These are phyloP conservation scores for Spongilla lacustris DNA, from an alignment of 37 sponge, comb jelly and placozoan species.

Conservation along the genomic window DNA sequence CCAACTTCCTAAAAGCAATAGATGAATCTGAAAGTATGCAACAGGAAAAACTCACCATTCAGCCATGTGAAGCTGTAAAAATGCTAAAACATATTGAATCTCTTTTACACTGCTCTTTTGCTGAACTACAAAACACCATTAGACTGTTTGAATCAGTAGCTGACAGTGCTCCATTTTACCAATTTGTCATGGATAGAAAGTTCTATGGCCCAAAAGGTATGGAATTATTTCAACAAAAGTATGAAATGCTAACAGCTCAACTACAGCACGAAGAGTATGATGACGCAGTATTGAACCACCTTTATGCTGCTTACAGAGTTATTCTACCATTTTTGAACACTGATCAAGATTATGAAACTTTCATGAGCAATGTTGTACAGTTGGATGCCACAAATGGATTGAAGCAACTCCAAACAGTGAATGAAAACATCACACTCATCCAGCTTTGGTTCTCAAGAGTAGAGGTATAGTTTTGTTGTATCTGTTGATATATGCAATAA, in stretches of 20 bases:
- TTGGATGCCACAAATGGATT: neutral
- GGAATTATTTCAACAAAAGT: neutral
- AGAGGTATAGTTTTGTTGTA: neutral
- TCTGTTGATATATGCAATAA: no score
- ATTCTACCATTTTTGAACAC: neutral
- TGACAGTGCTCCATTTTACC: no score
- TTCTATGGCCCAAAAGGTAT: no score
- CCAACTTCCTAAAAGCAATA: no score
- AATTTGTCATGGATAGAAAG: no score
- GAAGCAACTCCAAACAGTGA: conserved; percentile 9
- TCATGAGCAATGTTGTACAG: neutral
- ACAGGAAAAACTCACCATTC: no score
- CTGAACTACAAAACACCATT: no score
- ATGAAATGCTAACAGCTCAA: neutral
- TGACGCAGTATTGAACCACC: neutral
- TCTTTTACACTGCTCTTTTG: no score
- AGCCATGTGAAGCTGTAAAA: no score
- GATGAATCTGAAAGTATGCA: no score
- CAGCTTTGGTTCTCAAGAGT: neutral
- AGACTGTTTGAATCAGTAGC: no score
- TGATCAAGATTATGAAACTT: neutral
- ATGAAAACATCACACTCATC: neutral
- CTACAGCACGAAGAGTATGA: conserved; percentile 2
- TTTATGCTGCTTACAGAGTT: neutral
- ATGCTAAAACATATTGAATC: no score